Conservation (phyloP, 1,140 invertebrate genomes). For the Geopemphigus sp. region DNA sequence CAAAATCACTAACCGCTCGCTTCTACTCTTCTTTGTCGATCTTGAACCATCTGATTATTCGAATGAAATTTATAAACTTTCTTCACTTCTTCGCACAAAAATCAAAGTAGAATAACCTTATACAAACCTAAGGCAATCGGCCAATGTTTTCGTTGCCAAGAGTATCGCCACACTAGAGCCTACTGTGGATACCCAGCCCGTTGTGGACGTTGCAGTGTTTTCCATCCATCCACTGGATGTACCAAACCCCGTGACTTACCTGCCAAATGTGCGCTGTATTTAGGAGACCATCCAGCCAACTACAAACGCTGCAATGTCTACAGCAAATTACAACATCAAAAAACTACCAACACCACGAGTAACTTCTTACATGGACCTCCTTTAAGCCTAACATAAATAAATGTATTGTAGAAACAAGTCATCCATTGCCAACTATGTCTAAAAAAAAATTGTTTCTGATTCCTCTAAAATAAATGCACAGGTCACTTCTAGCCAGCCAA, state of each 20-base stretch:
- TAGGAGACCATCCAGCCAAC: conserved; percentile 55
- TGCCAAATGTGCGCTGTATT: conserved; percentile 54
- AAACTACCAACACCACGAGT: not conserved
- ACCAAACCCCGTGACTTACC: conserved; percentile 51
- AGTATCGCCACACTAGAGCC: conserved; percentile 52
- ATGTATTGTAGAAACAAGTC: conserved; percentile 23
- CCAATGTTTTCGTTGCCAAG: conserved; percentile 50
- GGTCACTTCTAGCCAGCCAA: conserved; percentile 1
- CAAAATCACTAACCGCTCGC: conserved; percentile 53
- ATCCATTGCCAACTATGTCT: not conserved
- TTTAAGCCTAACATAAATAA: not conserved
- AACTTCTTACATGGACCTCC: not conserved
- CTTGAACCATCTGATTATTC: too few relatives aligned
- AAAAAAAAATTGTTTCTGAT: not conserved
- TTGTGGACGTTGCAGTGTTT: conserved; percentile 55
- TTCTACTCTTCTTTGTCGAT: conserved; percentile 55
- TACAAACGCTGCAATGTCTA: conserved; percentile 55
- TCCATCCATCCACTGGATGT: conserved; percentile 55
- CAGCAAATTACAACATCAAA: conserved; percentile 47
- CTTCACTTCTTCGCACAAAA: conserved; percentile 51
- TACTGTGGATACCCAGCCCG: conserved; percentile 53
- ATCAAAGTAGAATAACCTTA: conserved; percentile 54
- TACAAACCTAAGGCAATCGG: conserved; percentile 52
- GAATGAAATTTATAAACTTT: conserved; percentile 54
- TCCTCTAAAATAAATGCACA: not conserved